Base-by-base conservation (phyloP, 2,113 vertebrate species). In the Bothrops jararaca region DNA sequence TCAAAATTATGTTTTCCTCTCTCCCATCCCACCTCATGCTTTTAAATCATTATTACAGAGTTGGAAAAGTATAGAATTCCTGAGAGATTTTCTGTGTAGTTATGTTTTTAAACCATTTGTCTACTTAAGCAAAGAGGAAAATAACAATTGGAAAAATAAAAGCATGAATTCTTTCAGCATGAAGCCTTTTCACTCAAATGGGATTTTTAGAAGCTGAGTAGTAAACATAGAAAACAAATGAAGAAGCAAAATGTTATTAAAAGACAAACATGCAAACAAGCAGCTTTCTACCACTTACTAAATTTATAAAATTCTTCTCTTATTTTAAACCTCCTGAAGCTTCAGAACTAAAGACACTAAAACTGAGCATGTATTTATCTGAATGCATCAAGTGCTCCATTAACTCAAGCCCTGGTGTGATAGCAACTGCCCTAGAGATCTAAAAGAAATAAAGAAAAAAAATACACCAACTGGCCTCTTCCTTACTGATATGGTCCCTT, bases 121-220 rank as follows among this genome's bases (percentile, higher is more conserved):
- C 15, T 91, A 69, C 80, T 95, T 58, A 80, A 91, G 95, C 39
- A n/a, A 90, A 90, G 56, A n/a, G 87, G 23, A 45, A 6, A 45
- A 53, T 80, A 42, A 58, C n/a, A 95, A 91, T 52, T 54, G 52
- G 88, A 24, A 85, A 54, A 90, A 56, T 88, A 85, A 52, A 89
- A n/a, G 91, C 94, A 88, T 74, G 60, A 96, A 93, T 45, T 95
- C 89, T 53, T 90, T 56, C 89, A 88, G 53, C 26, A 24, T 85
- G 94, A 96, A 94, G 88, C 74, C 95, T 93, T 93, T 89, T 90
- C 85, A n/a, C n/a, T 92, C 48, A 93, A 88, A 91, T 50, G 56
- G 12, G 9, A 2, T 94, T 94, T 89, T 91, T 50, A 80, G 54
- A 93, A 90, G 74, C 22, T 93, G 85, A 94, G 88, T 24, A 80